phyloP scores from a whole-genome alignment of 2,797 vertebrate species.

The Pseudocheirus occidentalis region DNA sequence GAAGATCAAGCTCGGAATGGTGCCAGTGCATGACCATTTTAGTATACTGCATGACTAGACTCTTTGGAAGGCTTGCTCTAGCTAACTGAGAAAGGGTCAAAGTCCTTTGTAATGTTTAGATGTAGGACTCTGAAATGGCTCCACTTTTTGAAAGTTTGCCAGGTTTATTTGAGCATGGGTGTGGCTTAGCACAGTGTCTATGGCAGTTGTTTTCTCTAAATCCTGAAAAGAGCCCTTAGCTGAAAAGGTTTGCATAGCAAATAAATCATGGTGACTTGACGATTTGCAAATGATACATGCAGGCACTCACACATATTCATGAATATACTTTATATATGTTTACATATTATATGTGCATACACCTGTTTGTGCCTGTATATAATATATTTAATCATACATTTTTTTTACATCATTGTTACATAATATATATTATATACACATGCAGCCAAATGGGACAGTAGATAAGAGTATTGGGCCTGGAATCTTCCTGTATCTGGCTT shows the following conservation, averaged over 20 bases:
- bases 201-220: constrained; percentile 55
- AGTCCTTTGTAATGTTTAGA: constrained; percentile 71
- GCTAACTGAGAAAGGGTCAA: constrained; percentile 65
- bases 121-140: constrained; percentile 73
- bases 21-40: not conserved
- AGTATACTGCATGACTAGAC: not conserved
- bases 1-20: constrained; percentile 10
- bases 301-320: too few species aligned
- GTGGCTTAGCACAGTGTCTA: constrained; percentile 65
- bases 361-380: not conserved
- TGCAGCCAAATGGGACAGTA: too few species aligned
- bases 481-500: not conserved
- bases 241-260: not conserved
- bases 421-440: not conserved
- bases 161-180: constrained; percentile 52
- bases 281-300: not conserved
- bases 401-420: not conserved
- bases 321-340: not conserved
- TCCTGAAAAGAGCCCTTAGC: constrained; percentile 47
- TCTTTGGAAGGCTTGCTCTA: constrained; percentile 49
- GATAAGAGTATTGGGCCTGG: not conserved
- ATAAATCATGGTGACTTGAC: constrained; percentile 54
- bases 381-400: not conserved
- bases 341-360: not conserved
- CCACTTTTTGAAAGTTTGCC: constrained; percentile 72